Percentiles rank a stretch among this genome's conserved stretches.
These are phyloP conservation scores for Metaphire vulgaris DNA, from an alignment of 1,140 invertebrate genomes.

Conservation along the genomic window DNA sequence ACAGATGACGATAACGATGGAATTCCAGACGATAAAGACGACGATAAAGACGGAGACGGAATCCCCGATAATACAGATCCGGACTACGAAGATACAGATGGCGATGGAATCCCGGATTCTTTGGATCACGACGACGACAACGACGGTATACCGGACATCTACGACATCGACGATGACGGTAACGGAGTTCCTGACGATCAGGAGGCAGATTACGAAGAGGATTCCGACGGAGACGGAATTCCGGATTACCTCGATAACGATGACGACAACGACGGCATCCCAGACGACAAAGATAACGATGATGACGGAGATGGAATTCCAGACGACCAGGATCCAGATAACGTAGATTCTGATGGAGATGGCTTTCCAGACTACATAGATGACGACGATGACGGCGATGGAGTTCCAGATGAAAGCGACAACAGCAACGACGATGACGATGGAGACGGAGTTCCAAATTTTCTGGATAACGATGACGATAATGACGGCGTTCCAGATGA, in stretches of 20 bases:
- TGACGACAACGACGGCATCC: constrained; percentile 14
- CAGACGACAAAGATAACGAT: constrained; percentile 3
- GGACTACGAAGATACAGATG: background rate
- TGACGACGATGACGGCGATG: constrained; percentile 22
- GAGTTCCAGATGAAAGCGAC: background rate
- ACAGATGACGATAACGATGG: constrained; percentile 24
- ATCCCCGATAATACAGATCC: background rate
- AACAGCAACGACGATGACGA: background rate
- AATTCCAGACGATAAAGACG: constrained; percentile 14
- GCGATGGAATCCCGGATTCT: background rate
- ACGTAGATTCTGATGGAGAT: constrained; percentile 12
- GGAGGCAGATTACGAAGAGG: background rate
- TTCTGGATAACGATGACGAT: constrained; percentile 13
- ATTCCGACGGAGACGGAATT: background rate
- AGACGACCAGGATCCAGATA: constrained; percentile 17
- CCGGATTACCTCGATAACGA: constrained; percentile 19
- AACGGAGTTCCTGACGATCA: background rate
- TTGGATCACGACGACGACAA: background rate
- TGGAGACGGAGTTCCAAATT: constrained; percentile 21
- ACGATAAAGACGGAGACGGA: constrained; percentile 7
- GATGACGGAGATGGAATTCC: constrained; percentile 23
- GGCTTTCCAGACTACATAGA: constrained; percentile 16
- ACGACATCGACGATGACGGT: background rate
- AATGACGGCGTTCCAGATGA: constrained; percentile 20
- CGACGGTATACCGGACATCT: constrained; percentile 9